Percentiles rank a stretch among this genome's conserved stretches.
phyloP scores from a whole-genome alignment of 1,140 invertebrate genomes.

The Melanaphis sacchari region DNA sequence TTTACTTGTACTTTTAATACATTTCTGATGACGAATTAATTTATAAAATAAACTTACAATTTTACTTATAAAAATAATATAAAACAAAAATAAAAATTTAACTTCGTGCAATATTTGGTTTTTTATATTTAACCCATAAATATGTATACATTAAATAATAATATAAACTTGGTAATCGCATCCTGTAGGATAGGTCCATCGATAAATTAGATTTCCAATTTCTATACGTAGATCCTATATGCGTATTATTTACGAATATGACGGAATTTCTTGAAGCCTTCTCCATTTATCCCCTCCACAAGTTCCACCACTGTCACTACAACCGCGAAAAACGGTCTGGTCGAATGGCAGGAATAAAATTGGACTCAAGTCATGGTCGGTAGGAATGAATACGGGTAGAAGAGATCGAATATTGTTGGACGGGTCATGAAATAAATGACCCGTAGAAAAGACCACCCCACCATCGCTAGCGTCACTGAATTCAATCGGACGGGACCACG shows the following conservation, averaged over 20 bases:
- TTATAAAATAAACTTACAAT: neutral
- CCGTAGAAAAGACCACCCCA: conserved; percentile 35
- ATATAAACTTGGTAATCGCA: neutral
- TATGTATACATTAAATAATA: neutral
- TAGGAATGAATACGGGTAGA: neutral
- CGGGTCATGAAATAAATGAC: conserved; percentile 42
- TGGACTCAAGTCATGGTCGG: neutral
- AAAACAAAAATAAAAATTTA: neutral
- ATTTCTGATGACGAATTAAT: neutral
- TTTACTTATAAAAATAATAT: neutral
- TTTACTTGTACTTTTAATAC: neutral
- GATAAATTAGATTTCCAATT: conserved; percentile 43
- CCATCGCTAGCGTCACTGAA: neutral
- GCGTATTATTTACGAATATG: conserved; percentile 15
- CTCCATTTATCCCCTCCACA: neutral
- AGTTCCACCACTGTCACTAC: neutral
- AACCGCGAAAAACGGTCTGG: neutral
- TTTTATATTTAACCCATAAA: neutral
- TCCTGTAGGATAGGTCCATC: neutral
- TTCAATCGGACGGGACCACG: conserved; percentile 32
- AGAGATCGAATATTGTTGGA: conserved; percentile 11
- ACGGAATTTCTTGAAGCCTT: neutral
- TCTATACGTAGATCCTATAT: neutral
- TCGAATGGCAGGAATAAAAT: conserved; percentile 40
- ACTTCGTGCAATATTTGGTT: neutral